These are phyloP conservation scores for Irena cyanogastra DNA, from an alignment of 2,113 vertebrate genomes.

Conservation along the genomic window DNA sequence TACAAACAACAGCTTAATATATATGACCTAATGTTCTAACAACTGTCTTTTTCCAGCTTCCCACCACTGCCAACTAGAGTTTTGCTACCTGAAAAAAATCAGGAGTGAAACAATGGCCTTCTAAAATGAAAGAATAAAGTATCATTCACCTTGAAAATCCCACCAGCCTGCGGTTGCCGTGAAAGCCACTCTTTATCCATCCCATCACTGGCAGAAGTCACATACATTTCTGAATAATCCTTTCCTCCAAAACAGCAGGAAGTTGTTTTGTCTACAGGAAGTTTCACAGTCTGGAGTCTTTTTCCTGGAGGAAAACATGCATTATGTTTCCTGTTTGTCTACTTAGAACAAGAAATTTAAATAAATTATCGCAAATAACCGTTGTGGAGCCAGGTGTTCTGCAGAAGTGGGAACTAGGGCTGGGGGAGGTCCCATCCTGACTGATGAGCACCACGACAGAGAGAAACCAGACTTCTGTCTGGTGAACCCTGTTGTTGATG, in stretches of 20 bases:
- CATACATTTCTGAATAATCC: conserved; percentile 89
- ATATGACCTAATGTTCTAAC: neutral
- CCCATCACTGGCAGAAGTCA: conserved; percentile 82
- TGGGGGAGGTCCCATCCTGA: neutral
- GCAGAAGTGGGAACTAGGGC: neutral
- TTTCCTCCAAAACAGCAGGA: conserved; percentile 92
- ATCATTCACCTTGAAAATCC: conserved; percentile 82
- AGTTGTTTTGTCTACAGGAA: conserved; percentile 85
- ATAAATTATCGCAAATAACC: neutral
- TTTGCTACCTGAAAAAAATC: neutral
- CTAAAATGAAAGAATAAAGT: neutral
- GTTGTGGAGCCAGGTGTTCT: neutral
- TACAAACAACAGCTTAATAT: neutral
- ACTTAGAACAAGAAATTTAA: neutral
- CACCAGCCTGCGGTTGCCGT: conserved; percentile 80
- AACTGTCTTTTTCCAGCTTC: neutral
- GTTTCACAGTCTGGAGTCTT: conserved; percentile 82
- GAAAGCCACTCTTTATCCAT: conserved; percentile 69
- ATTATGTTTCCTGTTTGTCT: neutral
- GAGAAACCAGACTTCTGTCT: neutral
- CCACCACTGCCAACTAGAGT: neutral
- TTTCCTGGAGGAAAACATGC: conserved; percentile 73
- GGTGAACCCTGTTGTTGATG: neutral
- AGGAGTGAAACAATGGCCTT: neutral
- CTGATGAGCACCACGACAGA: neutral